phyloP scores from a whole-genome alignment of 2,797 vertebrate species.

The Coreius guichenoti region DNA sequence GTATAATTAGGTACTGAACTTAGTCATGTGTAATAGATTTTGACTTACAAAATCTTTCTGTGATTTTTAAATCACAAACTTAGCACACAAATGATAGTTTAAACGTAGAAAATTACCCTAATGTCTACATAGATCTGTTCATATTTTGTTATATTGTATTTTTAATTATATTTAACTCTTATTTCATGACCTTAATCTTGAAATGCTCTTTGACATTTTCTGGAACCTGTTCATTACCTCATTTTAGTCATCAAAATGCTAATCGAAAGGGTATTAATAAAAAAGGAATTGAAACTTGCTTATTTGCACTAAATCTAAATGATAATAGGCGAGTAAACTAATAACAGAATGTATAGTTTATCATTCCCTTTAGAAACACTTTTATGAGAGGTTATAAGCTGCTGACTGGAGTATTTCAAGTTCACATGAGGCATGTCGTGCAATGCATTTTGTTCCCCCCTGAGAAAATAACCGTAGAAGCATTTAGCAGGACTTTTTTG shows the following conservation, averaged over 20 bases:
- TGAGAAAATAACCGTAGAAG: background rate
- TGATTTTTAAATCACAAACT: background rate
- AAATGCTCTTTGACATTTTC: background rate
- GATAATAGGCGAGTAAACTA: background rate
- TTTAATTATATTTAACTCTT: background rate
- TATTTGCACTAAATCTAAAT: background rate
- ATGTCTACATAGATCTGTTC: background rate
- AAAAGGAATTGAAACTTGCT: background rate
- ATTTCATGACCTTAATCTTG: background rate
- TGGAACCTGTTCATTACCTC: background rate
- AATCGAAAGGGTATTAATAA: background rate
- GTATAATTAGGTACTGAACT: too few relatives aligned
- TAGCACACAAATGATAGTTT: background rate
- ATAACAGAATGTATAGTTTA: background rate
- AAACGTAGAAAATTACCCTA: background rate
- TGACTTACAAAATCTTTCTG: too few relatives aligned
- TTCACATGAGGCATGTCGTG: background rate
- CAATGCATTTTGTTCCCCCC: background rate
- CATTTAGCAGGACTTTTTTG: background rate
- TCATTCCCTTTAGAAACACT: background rate
- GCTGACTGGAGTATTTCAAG: background rate
- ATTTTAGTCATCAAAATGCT: background rate
- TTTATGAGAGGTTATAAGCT: background rate
- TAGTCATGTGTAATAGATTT: too few relatives aligned
- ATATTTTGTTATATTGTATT: background rate